A percentile compares a stretch with the other conserved stretches of the same genome.
Conservation (phyloP, 2,888 invertebrate genomes). For the Cylindroiulus punctatus region DNA sequence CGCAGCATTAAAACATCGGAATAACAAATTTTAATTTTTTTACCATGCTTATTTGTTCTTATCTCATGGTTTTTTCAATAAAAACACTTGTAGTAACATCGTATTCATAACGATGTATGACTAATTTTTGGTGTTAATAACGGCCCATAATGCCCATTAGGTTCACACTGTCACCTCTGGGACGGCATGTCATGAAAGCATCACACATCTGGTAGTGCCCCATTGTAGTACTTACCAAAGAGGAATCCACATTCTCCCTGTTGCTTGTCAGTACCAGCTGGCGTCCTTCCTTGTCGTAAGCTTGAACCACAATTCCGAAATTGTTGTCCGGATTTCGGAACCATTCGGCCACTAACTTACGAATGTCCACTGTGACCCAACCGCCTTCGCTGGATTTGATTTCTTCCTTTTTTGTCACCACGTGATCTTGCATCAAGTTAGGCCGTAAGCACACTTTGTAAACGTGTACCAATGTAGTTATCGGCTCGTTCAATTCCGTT, state of each 20-base stretch:
- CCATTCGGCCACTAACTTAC: conserved; percentile 79
- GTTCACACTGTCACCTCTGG: too few species aligned
- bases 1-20: too few species aligned
- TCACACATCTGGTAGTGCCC: too few species aligned
- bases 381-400: conserved; percentile 67
- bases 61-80: too few species aligned
- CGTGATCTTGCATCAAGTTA: conserved; percentile 58
- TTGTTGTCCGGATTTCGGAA: conserved; percentile 78
- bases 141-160: too few species aligned
- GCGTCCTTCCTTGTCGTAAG: conserved; percentile 62
- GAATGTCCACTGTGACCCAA: conserved; percentile 81
- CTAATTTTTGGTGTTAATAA: too few species aligned
- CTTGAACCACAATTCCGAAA: conserved; percentile 80
- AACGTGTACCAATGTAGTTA: conserved; percentile 52
- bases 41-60: too few species aligned
- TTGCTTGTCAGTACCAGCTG: conserved; percentile 74
- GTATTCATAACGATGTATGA: too few species aligned
- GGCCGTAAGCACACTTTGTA: conserved; percentile 55
- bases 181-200: too few species aligned
- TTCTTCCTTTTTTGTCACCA: conserved; percentile 62
- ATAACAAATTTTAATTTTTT: too few species aligned
- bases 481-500: conserved; percentile 20
- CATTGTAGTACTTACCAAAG: conserved; percentile 50
- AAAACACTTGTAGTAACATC: too few species aligned
- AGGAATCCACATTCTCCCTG: conserved; percentile 68